These are phyloP conservation scores for Turnix velox DNA, from an alignment of 2,113 vertebrate genomes.

Conservation along the genomic window DNA sequence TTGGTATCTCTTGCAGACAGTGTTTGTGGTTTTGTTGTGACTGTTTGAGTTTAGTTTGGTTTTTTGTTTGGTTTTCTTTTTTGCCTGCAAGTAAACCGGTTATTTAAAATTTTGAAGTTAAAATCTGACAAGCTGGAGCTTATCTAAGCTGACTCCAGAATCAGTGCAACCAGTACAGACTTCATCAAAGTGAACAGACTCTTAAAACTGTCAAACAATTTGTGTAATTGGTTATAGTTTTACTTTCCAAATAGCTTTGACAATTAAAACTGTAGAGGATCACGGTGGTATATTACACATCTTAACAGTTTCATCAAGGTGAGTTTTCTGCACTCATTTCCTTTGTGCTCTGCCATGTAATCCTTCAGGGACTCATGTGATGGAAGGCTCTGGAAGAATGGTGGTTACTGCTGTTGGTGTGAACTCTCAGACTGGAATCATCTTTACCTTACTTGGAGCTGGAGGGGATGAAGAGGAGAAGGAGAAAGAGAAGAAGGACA, in stretches of 20 bases:
- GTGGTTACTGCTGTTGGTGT: constrained; percentile 95
- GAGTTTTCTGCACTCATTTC: not conserved
- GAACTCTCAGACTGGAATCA: constrained; percentile 99
- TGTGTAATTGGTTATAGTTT: not conserved
- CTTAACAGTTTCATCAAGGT: rapidly evolving
- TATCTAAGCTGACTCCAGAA: not conserved
- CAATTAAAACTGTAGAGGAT: not conserved
- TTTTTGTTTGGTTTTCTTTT: not conserved
- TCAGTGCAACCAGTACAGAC: not conserved
- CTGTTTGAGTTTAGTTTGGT: no score
- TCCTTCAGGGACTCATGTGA: constrained; percentile 92
- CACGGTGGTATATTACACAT: not conserved
- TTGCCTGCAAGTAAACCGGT: not conserved
- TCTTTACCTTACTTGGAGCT: constrained; percentile 92
- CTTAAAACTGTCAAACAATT: not conserved
- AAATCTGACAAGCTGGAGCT: not conserved
- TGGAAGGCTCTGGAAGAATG: constrained; percentile 99
- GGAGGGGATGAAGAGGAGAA: constrained; percentile 85
- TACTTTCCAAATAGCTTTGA: not conserved
- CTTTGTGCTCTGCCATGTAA: not conserved
- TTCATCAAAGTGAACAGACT: not conserved
- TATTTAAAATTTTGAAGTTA: not conserved
- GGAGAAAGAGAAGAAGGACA: constrained; percentile 91
- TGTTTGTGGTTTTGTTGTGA: no score
- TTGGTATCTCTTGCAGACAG: not conserved